A percentile compares a stretch with the other conserved stretches of the same genome.
Conservation (phyloP, 2,113 vertebrate species). For the Toxotes chatareus region DNA sequence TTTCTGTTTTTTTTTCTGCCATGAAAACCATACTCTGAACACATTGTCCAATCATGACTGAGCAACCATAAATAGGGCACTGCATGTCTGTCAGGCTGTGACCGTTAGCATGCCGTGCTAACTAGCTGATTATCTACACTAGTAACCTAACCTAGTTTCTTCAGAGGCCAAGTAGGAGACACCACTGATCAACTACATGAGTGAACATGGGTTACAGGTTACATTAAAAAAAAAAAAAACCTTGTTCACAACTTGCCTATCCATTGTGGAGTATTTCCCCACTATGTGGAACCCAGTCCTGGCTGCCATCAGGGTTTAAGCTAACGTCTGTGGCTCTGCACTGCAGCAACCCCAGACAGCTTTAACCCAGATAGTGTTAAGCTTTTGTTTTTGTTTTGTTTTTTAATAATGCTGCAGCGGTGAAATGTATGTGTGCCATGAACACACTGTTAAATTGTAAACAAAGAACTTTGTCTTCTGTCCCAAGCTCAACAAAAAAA, state of each 20-base stretch:
- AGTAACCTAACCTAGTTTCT: not conserved
- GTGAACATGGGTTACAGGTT: not conserved
- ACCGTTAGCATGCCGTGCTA: not conserved
- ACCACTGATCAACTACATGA: not conserved
- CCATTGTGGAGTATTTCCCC: not conserved
- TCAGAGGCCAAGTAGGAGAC: not conserved
- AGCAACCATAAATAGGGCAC: not conserved
- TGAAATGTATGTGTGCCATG: too few species aligned
- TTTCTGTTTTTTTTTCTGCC: not conserved
- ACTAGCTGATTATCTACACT: not conserved
- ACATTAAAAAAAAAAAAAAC: not conserved
- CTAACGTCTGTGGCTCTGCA: too few species aligned
- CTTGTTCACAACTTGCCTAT: not conserved
- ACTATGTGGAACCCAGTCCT: not conserved
- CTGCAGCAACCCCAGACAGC: too few species aligned
- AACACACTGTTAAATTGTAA: too few species aligned
- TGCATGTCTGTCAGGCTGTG: not conserved
- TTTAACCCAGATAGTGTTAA: too few species aligned
- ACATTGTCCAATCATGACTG: not conserved
- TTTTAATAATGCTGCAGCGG: too few species aligned
- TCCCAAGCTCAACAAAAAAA: not conserved
- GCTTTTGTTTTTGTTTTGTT: too few species aligned
- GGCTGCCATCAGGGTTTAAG: too few species aligned
- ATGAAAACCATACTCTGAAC: not conserved
- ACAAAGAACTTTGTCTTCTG: too few species aligned